phyloP scores from a whole-genome alignment of 2,888 invertebrate species.

The Sphaerophoria taeniata region DNA sequence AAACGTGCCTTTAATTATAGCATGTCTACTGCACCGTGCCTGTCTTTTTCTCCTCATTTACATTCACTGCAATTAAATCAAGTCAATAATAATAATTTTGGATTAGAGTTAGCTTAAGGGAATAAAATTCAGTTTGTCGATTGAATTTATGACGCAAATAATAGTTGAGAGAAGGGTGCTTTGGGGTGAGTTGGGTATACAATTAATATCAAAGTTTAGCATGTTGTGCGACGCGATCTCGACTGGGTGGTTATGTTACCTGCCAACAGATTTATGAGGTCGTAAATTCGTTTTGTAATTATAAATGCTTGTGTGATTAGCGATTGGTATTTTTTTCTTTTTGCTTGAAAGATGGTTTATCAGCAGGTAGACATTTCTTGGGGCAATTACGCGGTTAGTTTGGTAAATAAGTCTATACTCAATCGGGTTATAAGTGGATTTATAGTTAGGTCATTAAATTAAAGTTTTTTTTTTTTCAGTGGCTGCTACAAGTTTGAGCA shows the following conservation, averaged over 20 bases:
- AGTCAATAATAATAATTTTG: slow-evolving; percentile 12
- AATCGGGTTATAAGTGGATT: not conserved
- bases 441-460: no score
- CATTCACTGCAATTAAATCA: slow-evolving; percentile 42
- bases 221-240: not conserved
- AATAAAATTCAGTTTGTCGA: slow-evolving; percentile 10
- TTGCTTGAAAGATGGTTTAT: not conserved
- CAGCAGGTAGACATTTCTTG: not conserved
- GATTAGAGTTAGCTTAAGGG: slow-evolving; percentile 1
- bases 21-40: slow-evolving; percentile 1
- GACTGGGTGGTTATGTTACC: not conserved
- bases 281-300: slow-evolving; percentile 21
- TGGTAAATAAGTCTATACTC: not conserved
- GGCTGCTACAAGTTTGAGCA: no score
- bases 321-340: not conserved
- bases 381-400: not conserved
- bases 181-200: slow-evolving; percentile 25
- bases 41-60: not conserved
- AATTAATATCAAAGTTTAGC: slow-evolving; percentile 24
- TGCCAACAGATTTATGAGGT: slow-evolving; percentile 3
- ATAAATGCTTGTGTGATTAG: not conserved
- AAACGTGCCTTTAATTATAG: slow-evolving; percentile 44
- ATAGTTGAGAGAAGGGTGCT: slow-evolving; percentile 1
- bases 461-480: no score
- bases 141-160: slow-evolving; percentile 35